Evolutionary conservation across 2,888 invertebrate genomes (phyloP).

Genomic region (Diadegma fenestrale): DNA sequence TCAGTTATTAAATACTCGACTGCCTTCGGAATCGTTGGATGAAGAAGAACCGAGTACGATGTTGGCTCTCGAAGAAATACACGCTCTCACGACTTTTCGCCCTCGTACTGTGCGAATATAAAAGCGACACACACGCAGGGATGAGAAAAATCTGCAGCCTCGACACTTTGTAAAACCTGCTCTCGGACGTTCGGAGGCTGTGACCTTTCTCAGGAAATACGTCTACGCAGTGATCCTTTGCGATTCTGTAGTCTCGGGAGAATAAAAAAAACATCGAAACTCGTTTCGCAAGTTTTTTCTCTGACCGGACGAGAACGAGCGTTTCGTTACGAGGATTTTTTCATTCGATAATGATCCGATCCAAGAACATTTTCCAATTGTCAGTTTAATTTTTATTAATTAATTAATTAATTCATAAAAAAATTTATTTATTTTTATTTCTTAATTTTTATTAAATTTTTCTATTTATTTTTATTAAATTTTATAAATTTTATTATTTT

Average conservation of each 20-base stretch:
- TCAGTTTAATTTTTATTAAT: no score
- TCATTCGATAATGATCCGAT: background rate
- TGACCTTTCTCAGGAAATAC: background rate
- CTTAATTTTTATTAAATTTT: no score
- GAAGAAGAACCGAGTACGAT: background rate
- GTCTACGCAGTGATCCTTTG: background rate
- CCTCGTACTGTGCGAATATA: conserved; percentile 29
- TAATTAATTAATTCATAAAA: no score
- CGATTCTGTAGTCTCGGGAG: conserved; percentile 16
- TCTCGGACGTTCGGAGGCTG: conserved; percentile 46
- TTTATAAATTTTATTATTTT: no score
- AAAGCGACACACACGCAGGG: conserved; percentile 8
- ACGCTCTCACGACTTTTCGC: conserved; percentile 68
- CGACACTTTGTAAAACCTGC: conserved; percentile 43
- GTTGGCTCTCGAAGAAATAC: conserved; percentile 8
- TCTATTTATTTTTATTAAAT: no score
- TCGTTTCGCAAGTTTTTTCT: conserved; percentile 27
- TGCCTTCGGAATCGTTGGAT: conserved; percentile 20
- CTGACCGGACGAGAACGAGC: background rate
- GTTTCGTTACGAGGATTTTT: background rate
- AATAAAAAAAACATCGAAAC: conserved; percentile 33
- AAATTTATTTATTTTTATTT: no score
- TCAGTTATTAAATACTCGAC: conserved; percentile 34
- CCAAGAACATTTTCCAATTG: background rate
- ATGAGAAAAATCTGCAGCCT: conserved; percentile 9